Evolutionary conservation across 2,888 invertebrate genomes (phyloP), one percentile per base, ranked within the genome.

Genomic region (Ochlodes sylvanus): DNA sequence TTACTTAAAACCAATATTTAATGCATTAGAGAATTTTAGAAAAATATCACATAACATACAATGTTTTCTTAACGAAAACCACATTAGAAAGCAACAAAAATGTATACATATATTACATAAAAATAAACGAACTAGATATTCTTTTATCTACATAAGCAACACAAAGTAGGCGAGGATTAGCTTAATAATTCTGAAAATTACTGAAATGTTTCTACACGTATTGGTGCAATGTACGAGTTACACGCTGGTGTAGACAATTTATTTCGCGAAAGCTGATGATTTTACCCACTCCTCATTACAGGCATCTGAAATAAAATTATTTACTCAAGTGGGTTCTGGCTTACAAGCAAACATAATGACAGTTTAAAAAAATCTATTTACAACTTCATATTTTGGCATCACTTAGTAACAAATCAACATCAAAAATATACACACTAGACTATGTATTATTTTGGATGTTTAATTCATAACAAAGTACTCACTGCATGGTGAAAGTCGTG

Each of bases 1-100:
- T 54, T 64, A 62, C 52, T 83, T 81, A 79, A 79, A 86, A 88
- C 83, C 84, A 87, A 83, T 86, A 69, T 86, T 80, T 87, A 84
- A 82, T 87, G 81, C 69, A 75, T 71, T 82, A 82, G 79, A 38
- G 80, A 84, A 78, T 74, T 80, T 79, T 79, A 77, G 84, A 84
- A 85, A 84, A 85, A 80, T 81, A 86, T 82, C 83, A 88, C 82
- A 86, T 87, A 86, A 87, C 84, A 84, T 86, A 85, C 83, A 86
- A 79, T 78, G 71, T 75, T 81, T 81, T 77, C 84, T 75, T 82
- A 87, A 86, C 83, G 82, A 81, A 85, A 76, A 79, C 75, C 73
- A 76, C 77, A 81, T 70, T 77, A 72, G 75, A 67, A 76, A 72
- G 83, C 83, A 83, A 85, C 87, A 77, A 77, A 84, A 82, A 83